Evolutionary conservation across 2,888 invertebrate species (phyloP).

Genomic region (Mycogona germanica): DNA sequence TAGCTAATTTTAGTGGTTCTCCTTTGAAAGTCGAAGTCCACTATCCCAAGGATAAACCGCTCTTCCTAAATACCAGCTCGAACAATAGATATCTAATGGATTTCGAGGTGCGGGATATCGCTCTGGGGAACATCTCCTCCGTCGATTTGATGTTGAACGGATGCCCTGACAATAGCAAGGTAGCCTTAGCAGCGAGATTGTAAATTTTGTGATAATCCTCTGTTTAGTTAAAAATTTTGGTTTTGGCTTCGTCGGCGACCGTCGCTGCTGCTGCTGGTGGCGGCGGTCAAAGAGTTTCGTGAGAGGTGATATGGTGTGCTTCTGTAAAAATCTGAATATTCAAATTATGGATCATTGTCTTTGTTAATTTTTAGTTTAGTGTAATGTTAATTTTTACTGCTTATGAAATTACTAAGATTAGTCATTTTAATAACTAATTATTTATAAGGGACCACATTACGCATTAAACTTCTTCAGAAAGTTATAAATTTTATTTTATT

Average conservation of each 20-base stretch:
- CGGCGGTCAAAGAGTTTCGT: no score
- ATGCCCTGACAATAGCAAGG: slow-evolving; percentile 20
- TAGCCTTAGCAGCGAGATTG: slow-evolving; percentile 2
- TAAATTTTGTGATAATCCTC: not conserved
- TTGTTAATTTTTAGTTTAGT: no score
- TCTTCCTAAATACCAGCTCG: slow-evolving; percentile 23
- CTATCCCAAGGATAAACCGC: slow-evolving; percentile 20
- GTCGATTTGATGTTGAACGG: slow-evolving; percentile 22
- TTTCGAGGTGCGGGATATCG: slow-evolving; percentile 20
- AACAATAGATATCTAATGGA: slow-evolving; percentile 24
- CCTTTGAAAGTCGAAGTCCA: slow-evolving; percentile 22
- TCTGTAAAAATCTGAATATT: no score
- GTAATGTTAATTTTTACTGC: no score
- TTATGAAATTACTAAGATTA: no score
- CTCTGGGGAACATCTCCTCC: slow-evolving; percentile 18
- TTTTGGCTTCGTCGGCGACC: not conserved
- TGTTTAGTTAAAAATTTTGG: slow-evolving; percentile 3
- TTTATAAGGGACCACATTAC: no score
- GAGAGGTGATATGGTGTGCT: no score
- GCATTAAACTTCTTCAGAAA: no score
- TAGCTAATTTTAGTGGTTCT: slow-evolving; percentile 20
- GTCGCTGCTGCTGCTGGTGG: no score
- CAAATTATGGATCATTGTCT: no score
- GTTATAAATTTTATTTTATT: no score
- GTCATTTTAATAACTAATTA: no score